These are phyloP conservation scores for Aphaenogaster floridana DNA, from an alignment of 1,140 invertebrate species.

Conservation along the genomic window DNA sequence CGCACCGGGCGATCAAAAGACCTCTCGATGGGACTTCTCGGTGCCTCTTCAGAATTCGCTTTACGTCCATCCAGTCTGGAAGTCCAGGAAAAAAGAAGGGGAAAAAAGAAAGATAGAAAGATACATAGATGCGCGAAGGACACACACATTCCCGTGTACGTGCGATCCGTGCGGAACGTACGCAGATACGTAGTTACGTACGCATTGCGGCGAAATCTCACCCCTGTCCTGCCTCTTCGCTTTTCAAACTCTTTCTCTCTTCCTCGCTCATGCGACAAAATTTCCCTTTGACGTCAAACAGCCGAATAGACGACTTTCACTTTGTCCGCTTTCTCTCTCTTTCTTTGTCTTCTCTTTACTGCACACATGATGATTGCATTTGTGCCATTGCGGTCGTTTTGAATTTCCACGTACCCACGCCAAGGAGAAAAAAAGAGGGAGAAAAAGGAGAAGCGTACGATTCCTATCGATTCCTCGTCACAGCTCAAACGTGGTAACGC, in stretches of 20 bases:
- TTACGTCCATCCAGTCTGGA: constrained; percentile 10
- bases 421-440: not conserved
- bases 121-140: not conserved
- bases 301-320: constrained; percentile 55
- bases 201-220: constrained; percentile 53
- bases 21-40: constrained; percentile 30
- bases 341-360: constrained; percentile 35
- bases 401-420: constrained; percentile 58
- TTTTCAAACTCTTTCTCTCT: constrained; percentile 38
- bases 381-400: constrained; percentile 62
- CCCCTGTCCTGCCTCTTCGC: constrained; percentile 1
- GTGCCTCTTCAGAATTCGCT: constrained; percentile 32
- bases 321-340: constrained; percentile 12
- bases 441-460: not conserved
- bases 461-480: constrained; percentile 40
- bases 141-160: not conserved
- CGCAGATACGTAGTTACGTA: constrained; percentile 37
- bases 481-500: constrained; percentile 40
- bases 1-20: constrained; percentile 49
- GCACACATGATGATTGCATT: constrained; percentile 59
- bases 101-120: not conserved
- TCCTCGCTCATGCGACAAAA: constrained; percentile 66
- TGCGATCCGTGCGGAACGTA: not conserved
- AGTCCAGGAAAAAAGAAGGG: not conserved
- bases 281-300: constrained; percentile 78